phyloP scores from a whole-genome alignment of 2,113 vertebrate species.

The human region DNA sequence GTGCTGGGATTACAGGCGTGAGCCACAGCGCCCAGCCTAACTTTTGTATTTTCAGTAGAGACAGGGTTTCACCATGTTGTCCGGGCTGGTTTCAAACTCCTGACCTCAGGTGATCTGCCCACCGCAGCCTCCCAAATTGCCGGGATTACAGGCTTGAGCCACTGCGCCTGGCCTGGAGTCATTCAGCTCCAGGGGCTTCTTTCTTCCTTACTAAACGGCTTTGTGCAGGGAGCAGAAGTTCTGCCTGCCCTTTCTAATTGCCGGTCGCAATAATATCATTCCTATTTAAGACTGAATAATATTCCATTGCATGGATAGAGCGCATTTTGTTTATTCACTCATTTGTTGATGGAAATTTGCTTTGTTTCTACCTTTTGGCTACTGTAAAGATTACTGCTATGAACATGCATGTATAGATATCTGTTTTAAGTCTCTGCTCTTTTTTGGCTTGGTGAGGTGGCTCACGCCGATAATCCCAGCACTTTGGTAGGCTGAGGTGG shows the following conservation, averaged over 20 bases:
- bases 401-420: neutral
- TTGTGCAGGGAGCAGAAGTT: neutral
- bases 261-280: neutral
- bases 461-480: neutral
- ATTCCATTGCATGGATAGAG: neutral
- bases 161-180: too few relatives aligned
- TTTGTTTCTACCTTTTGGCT: neutral
- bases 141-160: too few relatives aligned
- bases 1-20: too few relatives aligned
- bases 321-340: neutral
- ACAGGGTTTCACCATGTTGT: too few relatives aligned
- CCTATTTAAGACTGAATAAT: neutral
- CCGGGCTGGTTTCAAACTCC: too few relatives aligned
- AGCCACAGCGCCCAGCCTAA: too few relatives aligned
- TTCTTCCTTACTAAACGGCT: neutral
- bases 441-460: neutral
- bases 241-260: neutral
- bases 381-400: neutral
- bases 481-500: neutral
- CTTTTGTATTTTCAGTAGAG: too few relatives aligned
- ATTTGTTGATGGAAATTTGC: neutral
- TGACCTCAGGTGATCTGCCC: too few relatives aligned
- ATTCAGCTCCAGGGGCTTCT: neutral
- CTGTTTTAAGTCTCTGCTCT: neutral
- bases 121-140: too few relatives aligned